Evolutionary conservation across 1,140 invertebrate species (phyloP), one percentile per base, ranked within the genome.

Genomic region (Anastatus disparis): DNA sequence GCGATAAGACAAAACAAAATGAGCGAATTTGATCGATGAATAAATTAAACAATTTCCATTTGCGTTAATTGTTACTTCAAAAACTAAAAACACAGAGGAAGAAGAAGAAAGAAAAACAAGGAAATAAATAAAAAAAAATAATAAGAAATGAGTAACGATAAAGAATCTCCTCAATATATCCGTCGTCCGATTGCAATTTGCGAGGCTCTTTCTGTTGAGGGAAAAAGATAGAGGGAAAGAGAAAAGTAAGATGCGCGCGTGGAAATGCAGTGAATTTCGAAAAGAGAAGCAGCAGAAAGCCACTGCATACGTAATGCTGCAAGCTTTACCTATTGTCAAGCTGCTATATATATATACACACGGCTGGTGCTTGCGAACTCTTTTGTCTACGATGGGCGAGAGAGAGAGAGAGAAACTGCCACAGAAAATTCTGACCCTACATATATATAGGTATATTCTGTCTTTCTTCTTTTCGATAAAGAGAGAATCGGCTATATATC

Each of bases 281-380:
- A 82, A 84, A 83, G 78, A 83, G 31, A 35, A 35, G 31, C 31
- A n/a, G 76, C 59, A 79, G 76, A n/a, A n/a, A 78, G 76, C 76
- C 77, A 76, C 79, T 85, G 84, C 83, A 85, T 85, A 85, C 84
- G 81, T 85, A 85, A 85, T 85, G 80, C 77, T 38, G 35, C n/a
- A 22, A 9, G 15, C 24, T 24, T 74, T 76, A n/a, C n/a, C 82
- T 81, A 83, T 83, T 84, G 82, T 83, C 79, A 80, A 74, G 70
- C 72, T 6, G 74, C 44, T n/a, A n/a, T n/a, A n/a, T n/a, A n/a
- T n/a, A n/a, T n/a, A n/a, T n/a, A n/a, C n/a, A n/a, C n/a, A n/a
- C n/a, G n/a, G 74, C 67, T 70, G 73, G 77, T 70, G 74, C 73
- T 65, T 40, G n/a, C 62, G 35, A 27, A 13, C 52, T 56, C 64